These are phyloP conservation scores for Cyanistes caeruleus DNA, from an alignment of 2,113 vertebrate genomes.

Conservation along the genomic window DNA sequence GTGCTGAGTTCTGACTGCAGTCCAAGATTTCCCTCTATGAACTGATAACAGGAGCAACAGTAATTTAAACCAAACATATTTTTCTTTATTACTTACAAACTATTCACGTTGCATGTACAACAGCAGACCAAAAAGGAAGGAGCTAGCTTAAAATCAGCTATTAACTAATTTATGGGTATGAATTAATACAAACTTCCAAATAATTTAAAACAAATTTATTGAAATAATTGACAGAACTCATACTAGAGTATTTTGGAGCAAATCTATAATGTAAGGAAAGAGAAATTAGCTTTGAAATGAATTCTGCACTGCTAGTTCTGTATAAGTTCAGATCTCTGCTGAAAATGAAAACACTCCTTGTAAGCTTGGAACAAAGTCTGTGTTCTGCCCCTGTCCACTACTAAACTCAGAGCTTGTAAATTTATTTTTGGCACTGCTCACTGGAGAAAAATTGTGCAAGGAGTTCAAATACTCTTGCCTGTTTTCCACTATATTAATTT, in stretches of 20 bases:
- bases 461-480: background rate
- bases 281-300: background rate
- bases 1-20: background rate
- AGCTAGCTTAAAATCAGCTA: background rate
- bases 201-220: background rate
- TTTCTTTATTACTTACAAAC: background rate
- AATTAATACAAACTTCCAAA: background rate
- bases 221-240: background rate
- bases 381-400: background rate
- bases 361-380: background rate
- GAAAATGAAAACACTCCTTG: background rate
- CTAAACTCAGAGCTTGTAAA: background rate
- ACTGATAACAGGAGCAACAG: background rate
- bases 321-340: background rate
- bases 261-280: background rate
- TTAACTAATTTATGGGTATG: background rate
- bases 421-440: background rate
- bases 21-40: background rate
- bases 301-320: background rate
- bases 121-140: background rate
- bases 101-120: rapidly evolving
- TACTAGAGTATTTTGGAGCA: background rate
- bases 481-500: background rate
- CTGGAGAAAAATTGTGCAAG: background rate
- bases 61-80: background rate